These are phyloP conservation scores for Electrona antarctica DNA, from an alignment of 2,113 vertebrate genomes.

Conservation along the genomic window DNA sequence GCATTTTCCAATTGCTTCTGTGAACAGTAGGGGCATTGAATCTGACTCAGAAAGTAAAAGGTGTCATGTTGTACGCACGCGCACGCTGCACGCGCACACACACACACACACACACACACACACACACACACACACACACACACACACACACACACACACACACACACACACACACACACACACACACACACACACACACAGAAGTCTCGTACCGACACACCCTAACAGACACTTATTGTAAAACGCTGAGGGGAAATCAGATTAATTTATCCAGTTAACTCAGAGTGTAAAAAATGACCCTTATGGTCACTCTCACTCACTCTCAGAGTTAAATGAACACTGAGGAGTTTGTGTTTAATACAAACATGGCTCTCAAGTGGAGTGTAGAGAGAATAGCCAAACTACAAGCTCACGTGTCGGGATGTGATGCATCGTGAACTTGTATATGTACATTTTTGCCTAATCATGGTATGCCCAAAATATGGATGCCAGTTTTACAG, in stretches of 20 bases:
- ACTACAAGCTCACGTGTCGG: no score
- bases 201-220: not conserved
- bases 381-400: not conserved
- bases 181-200: not conserved
- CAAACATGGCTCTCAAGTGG: slow-evolving; percentile 23
- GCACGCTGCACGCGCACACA: not conserved
- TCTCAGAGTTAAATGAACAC: no score
- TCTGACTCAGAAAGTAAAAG: slow-evolving; percentile 4
- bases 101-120: not conserved
- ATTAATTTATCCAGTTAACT: slow-evolving; percentile 8
- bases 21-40: slow-evolving; percentile 44
- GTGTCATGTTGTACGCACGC: not conserved
- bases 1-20: slow-evolving; percentile 8
- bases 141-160: not conserved
- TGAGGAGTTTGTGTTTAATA: slow-evolving; percentile 29
- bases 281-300: no score
- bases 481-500: no score
- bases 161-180: not conserved
- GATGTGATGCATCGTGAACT: no score
- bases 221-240: not conserved
- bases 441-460: no score
- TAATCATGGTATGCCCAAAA: no score
- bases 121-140: not conserved
- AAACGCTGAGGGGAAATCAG: not conserved
- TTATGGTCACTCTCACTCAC: no score